These are phyloP conservation scores for Coelopa pilipes DNA, from an alignment of 2,888 invertebrate species.

Conservation along the genomic window DNA sequence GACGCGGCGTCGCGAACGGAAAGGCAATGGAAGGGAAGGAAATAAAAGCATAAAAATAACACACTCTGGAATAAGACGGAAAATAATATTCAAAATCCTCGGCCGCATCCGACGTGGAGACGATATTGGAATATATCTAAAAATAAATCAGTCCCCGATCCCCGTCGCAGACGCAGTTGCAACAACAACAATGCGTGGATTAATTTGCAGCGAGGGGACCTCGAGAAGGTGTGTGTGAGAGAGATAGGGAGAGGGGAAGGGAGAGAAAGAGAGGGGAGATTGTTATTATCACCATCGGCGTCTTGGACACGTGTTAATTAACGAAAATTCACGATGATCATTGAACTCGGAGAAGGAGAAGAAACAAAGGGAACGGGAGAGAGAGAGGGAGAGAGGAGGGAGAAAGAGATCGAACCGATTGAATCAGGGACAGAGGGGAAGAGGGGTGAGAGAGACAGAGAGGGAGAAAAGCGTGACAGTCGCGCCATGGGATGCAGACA, in stretches of 20 bases:
- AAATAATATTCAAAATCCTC: constrained; percentile 23
- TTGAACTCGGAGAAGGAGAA: constrained; percentile 38
- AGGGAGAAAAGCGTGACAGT: constrained; percentile 23
- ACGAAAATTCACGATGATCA: constrained; percentile 46
- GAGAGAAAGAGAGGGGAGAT: constrained; percentile 33
- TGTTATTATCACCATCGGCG: constrained; percentile 37
- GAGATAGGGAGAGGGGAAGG: background rate
- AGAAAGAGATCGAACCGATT: too few relatives aligned
- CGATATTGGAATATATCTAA: constrained; percentile 18
- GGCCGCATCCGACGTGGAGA: background rate
- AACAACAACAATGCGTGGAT: constrained; percentile 36
- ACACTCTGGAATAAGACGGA: background rate
- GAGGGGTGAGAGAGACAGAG: too few relatives aligned
- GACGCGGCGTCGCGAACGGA: background rate
- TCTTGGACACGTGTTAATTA: constrained; percentile 51
- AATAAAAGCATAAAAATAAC: constrained; percentile 7
- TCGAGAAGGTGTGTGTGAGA: background rate
- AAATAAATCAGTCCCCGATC: background rate
- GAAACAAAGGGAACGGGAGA: too few relatives aligned
- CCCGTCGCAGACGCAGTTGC: constrained; percentile 1
- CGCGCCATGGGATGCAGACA: constrained; percentile 4
- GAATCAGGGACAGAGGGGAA: too few relatives aligned
- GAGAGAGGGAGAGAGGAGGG: too few relatives aligned
- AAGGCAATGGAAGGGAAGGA: background rate
- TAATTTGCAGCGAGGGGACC: constrained; percentile 43